Base-by-base conservation (phyloP, 2,888 invertebrate genomes). In the Hermodice carunculata region DNA sequence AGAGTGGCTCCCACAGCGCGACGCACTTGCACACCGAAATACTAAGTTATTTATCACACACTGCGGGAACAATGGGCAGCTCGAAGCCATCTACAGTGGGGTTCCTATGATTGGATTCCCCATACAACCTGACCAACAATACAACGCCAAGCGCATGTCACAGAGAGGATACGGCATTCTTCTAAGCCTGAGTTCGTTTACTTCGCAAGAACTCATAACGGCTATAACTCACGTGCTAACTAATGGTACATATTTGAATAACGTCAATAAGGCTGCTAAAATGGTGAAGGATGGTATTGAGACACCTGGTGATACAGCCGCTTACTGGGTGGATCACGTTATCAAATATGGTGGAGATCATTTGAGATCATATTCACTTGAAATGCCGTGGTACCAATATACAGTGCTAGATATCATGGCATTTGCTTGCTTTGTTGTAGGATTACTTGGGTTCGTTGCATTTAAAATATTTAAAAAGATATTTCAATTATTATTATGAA, bases 1-100 rank as follows among this genome's bases (percentile, higher is more conserved):
- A 6, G 37, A 58, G 11, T 78, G 78, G 78, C 40, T 77, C 26
- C 78, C 77, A 14, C 76, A 78, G 52, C 73, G 73, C 43, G 74
- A 75, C 29, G 48, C 77, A 1, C 71, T 78, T 17, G 76, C 61
- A 22, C 74, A 78, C 48, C 52, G 54, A 1, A 76, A 73, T 14
- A 62, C 64, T 4, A 73, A 69, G 61, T 51, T 73, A 22, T 75
- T 78, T 54, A 67, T 78, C 14, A 70, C 75, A 4, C 78, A 78
- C 53, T 75, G 76, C 46, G 78, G 78, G 1, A 67, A 54, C 42
- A 73, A 71, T 52, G 72, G 76, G 1, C 66, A 66, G 22, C 70
- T 62, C 61, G 76, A 78, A 51, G 72, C 67, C 4, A 26, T 78
- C 17, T 75, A 70, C 42, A 69, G 74, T 59, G 75, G 65, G 0